These are phyloP conservation scores for Scomber scombrus DNA, from an alignment of 2,113 vertebrate species.

Conservation along the genomic window DNA sequence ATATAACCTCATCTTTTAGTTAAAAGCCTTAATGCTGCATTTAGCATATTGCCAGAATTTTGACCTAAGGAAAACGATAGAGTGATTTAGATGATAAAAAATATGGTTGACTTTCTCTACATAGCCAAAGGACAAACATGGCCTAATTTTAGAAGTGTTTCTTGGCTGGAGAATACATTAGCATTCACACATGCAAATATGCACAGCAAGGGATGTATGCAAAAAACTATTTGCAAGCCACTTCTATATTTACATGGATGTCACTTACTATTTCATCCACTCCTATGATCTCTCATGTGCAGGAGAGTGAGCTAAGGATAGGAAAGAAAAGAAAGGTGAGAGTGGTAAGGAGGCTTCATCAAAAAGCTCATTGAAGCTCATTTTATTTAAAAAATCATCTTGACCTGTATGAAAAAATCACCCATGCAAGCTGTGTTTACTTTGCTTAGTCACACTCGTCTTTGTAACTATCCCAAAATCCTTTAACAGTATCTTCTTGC, in stretches of 20 bases:
- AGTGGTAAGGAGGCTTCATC: constrained; percentile 9
- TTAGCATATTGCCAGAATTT: constrained; percentile 50
- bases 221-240: constrained; percentile 8
- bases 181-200: constrained; percentile 40
- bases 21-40: constrained; percentile 46
- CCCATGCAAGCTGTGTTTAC: constrained; percentile 60
- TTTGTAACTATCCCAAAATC: constrained; percentile 19
- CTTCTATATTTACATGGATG: constrained; percentile 22
- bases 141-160: constrained; percentile 20
- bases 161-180: constrained; percentile 20
- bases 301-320: constrained; percentile 20
- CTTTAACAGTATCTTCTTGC: constrained; percentile 42
- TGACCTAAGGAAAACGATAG: constrained; percentile 41
- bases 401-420: constrained; percentile 56
- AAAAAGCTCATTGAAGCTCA: constrained; percentile 32
- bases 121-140: constrained; percentile 23
- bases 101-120: constrained; percentile 11
- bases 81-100: constrained; percentile 33
- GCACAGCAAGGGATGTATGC: constrained; percentile 6
- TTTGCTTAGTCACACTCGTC: constrained; percentile 46
- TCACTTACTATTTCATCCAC: constrained; percentile 24
- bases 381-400: constrained; percentile 52
- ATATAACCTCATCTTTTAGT: constrained; percentile 45
- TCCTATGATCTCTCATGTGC: constrained; percentile 29
- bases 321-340: constrained; percentile 16